Evolutionary conservation across 2,888 invertebrate genomes (phyloP), one percentile per base, ranked within the genome.

Genomic region (Heliconius cydno): DNA sequence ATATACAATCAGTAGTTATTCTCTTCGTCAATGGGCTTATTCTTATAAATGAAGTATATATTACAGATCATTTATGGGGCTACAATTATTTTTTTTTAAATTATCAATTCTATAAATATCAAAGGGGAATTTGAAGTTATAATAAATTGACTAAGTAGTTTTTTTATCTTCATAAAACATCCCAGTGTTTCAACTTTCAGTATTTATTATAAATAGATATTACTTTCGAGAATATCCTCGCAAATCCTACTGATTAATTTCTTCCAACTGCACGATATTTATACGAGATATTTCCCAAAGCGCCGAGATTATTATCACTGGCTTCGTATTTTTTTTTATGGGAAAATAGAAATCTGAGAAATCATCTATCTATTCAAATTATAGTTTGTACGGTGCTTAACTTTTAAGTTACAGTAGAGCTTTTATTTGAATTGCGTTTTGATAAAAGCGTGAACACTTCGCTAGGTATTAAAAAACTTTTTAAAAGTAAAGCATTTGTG

Each of bases 221-320:
- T 66, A 25, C 60, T 70, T 46, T 66, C 19, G 30, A 41, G 46
- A 71, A 65, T 22, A 52, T 30, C 30, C 71, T 77, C 46, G 65
- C 63, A 46, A 63, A 74, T 73, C 34, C 41, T 63, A 28, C 46
- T 75, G 77, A 80, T 77, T 78, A 78, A 75, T 80, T 66, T 80
- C 66, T 71, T 70, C 70, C 73, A 68, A 74, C 73, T 75, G 46
- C 34, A 46, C 63, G 78, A 80, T 63, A 74, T 78, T 57, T 74
- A 70, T 80, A 77, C 74, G 63, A 78, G 80, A 57, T 75, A 80
- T 74, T 74, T 77, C 74, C 80, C 74, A 71, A 60, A 70, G 66
- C 68, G 66, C n/a, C 28, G 57, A 28, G 28, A 65, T 77, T 66
- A 75, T 80, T 74, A 77, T 46, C 70, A 78, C 41, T 78, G 66